Percentiles rank a stretch among this genome's conserved stretches.
phyloP scores from a whole-genome alignment of 2,797 vertebrate species.

The Labroides dimidiatus region DNA sequence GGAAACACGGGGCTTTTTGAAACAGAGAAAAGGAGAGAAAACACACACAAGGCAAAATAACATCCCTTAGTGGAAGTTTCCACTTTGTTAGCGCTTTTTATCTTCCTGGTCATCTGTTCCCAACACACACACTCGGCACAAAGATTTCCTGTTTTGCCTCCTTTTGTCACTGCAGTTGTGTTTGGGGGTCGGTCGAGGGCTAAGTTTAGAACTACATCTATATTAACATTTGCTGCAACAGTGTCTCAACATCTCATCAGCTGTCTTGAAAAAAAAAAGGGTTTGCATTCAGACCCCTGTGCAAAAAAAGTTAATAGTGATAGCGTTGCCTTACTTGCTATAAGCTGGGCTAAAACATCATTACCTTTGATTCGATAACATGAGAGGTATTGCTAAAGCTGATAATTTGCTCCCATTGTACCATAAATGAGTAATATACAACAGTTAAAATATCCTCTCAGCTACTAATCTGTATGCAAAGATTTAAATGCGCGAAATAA shows the following conservation, averaged over 20 bases:
- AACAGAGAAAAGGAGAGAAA: constrained; percentile 80
- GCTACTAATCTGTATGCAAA: not conserved
- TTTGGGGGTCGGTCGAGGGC: constrained; percentile 58
- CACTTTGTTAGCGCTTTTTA: constrained; percentile 93
- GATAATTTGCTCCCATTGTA: constrained; percentile 29
- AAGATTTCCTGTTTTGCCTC: constrained; percentile 99
- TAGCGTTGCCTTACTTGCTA: not conserved
- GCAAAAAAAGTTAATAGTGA: not conserved
- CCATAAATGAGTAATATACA: not conserved
- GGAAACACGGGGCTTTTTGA: constrained; percentile 88
- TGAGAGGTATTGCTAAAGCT: constrained; percentile 16
- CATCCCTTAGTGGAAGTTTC: constrained; percentile 95
- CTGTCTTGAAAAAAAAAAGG: constrained; percentile 25
- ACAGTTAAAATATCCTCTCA: not conserved
- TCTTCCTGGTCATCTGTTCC: constrained; percentile 98
- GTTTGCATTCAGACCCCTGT: not conserved
- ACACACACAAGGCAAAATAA: constrained; percentile 83
- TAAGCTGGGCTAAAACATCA: not conserved
- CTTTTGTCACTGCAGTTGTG: constrained; percentile 90
- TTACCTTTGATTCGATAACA: not conserved
- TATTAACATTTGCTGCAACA: constrained; percentile 31
- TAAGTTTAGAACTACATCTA: constrained; percentile 72
- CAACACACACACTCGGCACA: constrained; percentile 90
- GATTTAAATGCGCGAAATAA: no score
- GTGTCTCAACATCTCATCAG: constrained; percentile 9